phyloP scores from a whole-genome alignment of 2,888 invertebrate genomes.

The Eudemis profundana region DNA sequence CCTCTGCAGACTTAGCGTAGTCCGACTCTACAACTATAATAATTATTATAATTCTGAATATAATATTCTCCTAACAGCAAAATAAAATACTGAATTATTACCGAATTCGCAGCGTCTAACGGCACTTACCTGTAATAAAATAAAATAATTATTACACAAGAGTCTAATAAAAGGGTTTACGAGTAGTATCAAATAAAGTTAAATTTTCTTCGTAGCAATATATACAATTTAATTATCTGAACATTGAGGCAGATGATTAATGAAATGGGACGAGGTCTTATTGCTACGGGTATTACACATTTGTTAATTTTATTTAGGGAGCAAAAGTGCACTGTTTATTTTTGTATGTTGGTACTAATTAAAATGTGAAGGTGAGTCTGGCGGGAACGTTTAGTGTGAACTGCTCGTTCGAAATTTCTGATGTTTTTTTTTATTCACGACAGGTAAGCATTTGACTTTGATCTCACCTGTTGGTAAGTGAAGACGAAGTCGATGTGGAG shows the following conservation, averaged over 20 bases:
- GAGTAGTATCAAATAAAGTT: constrained; percentile 13
- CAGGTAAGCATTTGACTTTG: too few species aligned
- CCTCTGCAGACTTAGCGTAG: too few species aligned
- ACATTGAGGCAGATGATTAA: background rate
- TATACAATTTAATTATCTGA: constrained; percentile 15
- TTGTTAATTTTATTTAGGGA: background rate
- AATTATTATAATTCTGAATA: too few species aligned
- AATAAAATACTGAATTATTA: constrained; percentile 4
- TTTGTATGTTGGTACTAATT: too few species aligned
- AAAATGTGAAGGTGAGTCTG: too few species aligned
- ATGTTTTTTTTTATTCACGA: too few species aligned
- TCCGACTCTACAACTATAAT: background rate
- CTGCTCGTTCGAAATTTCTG: too few species aligned
- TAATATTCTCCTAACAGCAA: background rate
- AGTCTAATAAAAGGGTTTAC: constrained; percentile 14
- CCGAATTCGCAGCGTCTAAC: background rate
- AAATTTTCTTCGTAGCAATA: constrained; percentile 1
- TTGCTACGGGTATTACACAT: background rate
- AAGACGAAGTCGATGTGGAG: too few species aligned
- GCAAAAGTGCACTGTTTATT: too few species aligned
- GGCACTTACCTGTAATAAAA: constrained; percentile 32
- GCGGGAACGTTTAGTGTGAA: too few species aligned
- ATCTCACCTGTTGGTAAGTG: too few species aligned
- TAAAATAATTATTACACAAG: constrained; percentile 19
- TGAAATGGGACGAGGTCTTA: background rate